Evolutionary conservation across 2,888 invertebrate genomes (phyloP).

Genomic region (Drosophila antonietae): DNA sequence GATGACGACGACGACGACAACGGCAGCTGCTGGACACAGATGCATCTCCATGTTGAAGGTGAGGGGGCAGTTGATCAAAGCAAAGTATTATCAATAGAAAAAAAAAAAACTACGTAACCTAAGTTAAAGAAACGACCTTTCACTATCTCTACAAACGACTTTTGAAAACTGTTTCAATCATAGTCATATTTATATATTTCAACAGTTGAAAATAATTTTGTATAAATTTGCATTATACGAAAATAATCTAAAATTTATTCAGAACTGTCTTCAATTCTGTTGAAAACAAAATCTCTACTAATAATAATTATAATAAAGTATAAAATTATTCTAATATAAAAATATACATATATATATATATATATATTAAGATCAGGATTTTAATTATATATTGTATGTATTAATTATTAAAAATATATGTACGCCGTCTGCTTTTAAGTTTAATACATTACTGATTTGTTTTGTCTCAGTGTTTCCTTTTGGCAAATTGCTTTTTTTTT

Average conservation of each 20-base stretch:
- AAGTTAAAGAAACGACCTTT: background rate
- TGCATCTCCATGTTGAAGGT: slow-evolving; percentile 44
- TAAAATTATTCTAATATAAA: background rate
- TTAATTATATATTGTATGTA: background rate
- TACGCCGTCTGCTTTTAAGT: slow-evolving; percentile 7
- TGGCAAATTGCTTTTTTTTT: slow-evolving; percentile 26
- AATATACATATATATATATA: background rate
- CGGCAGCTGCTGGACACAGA: slow-evolving; percentile 45
- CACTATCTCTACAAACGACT: background rate
- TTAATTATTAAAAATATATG: background rate
- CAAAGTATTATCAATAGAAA: slow-evolving; percentile 14
- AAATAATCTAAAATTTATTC: background rate
- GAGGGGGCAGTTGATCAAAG: slow-evolving; percentile 33
- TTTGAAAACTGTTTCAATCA: background rate
- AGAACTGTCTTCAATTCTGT: background rate
- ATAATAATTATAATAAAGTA: background rate
- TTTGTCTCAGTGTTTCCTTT: slow-evolving; percentile 27
- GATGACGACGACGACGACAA: slow-evolving; percentile 31
- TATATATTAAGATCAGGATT: background rate
- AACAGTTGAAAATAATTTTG: slow-evolving; percentile 1
- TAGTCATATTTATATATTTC: background rate
- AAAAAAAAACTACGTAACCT: slow-evolving; percentile 2
- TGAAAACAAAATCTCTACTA: background rate
- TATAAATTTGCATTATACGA: slow-evolving; percentile 12
- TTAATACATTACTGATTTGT: slow-evolving; percentile 35